Percentiles rank a stretch among this genome's conserved stretches.
phyloP scores from a whole-genome alignment of 2,888 invertebrate genomes.

The Lepidocyrtinus sp. region DNA sequence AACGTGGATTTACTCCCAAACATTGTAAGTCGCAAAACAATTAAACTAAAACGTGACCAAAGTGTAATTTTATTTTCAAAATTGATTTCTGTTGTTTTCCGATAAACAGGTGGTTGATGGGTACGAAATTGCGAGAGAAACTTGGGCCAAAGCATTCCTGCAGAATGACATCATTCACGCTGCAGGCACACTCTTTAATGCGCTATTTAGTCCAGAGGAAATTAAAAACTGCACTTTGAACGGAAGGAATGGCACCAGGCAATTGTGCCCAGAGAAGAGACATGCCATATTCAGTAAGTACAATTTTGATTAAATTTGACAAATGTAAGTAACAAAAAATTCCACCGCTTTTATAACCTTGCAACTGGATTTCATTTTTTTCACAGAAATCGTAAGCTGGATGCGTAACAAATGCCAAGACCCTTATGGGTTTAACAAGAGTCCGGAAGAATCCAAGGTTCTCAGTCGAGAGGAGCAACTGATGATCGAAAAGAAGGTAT shows the following conservation, averaged over 20 bases:
- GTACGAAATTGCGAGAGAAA: conserved; percentile 53
- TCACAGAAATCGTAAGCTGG: conserved; percentile 59
- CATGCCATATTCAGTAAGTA: conserved; percentile 62
- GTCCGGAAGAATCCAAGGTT: conserved; percentile 46
- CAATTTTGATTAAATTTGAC: background rate
- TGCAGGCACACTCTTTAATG: conserved; percentile 58
- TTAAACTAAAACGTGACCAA: too few species aligned
- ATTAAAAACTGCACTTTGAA: conserved; percentile 61
- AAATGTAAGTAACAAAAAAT: background rate
- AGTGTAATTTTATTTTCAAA: background rate
- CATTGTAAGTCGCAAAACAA: conserved; percentile 48
- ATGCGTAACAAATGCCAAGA: conserved; percentile 62
- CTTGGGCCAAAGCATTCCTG: conserved; percentile 62
- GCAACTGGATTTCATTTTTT: background rate
- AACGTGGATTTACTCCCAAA: conserved; percentile 51
- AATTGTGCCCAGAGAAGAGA: conserved; percentile 55
- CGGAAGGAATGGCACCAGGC: conserved; percentile 58
- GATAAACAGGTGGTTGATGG: conserved; percentile 54
- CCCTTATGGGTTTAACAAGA: conserved; percentile 57
- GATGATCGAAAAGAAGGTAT: conserved; percentile 64
- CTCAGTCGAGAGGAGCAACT: conserved; percentile 56
- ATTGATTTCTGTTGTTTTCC: background rate
- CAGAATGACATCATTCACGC: conserved; percentile 61
- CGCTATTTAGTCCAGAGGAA: conserved; percentile 58
- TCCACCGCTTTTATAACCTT: background rate